Evolutionary conservation across 2,113 vertebrate species (phyloP), one percentile per base, ranked within the genome.

Genomic region (Callithrix jacchus): DNA sequence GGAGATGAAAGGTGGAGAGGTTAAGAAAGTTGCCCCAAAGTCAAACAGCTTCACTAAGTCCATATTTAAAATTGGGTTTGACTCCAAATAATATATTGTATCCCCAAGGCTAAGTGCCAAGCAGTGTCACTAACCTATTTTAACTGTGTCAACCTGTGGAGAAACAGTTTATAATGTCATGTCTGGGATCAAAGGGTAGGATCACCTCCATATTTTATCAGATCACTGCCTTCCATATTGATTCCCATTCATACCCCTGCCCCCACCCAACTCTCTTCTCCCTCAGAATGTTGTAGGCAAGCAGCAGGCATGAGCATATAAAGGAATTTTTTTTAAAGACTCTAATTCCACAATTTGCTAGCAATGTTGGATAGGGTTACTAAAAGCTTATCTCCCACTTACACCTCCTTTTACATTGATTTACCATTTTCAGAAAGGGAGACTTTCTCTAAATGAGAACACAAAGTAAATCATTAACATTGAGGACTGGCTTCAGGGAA

Each of bases 261-360:
- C 0, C 61, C 6, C 2, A 5, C 27, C 58, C 61, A 2, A 14
- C 12, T 32, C 27, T 25, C 16, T 11, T n/a, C 35, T 18, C 49
- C 21, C 18, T 70, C 30, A 77, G 90, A 87, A 32, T 45, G 11
- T 70, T 79, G 9, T 42, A 73, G 25, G 42, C 30, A 83, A 86
- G 52, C 5, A 89, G 10, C 21, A 91, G 30, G n/a, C 0, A 37
- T 18, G 8, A 40, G 27, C 13, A 84, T 9, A 89, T 8, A 88
- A 82, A 76, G 21, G 37, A 70, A 93, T 74, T 32, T 68, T n/a
- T 58, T n/a, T 8, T 8, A 64, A 87, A 74, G 35, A 61, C 21
- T 61, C 47, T n/a, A 70, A 93, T 71, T 94, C 40, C 27, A 79
- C 70, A 86, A 82, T 91, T 80, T 91, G 14, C 95, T 6, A 93